Percentiles rank a stretch among this genome's conserved stretches.
phyloP scores from a whole-genome alignment of 2,113 vertebrate genomes.

The Zootoca vivipara region DNA sequence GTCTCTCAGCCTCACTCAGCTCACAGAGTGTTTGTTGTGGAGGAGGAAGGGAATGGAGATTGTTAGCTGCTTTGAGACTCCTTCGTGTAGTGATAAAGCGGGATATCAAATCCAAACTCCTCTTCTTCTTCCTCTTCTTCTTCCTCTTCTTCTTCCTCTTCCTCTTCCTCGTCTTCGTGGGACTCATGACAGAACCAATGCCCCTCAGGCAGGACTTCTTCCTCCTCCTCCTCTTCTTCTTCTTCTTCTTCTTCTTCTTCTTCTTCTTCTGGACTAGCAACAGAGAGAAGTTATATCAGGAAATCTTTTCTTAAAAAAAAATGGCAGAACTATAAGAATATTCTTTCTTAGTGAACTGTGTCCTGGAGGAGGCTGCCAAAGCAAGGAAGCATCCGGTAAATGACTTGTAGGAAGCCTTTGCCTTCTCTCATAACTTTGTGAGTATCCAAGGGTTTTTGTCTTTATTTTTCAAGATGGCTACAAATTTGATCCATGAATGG shows the following conservation, averaged over 20 bases:
- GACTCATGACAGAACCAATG: no score
- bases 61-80: no score
- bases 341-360: conserved; percentile 27
- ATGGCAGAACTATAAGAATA: conserved; percentile 42
- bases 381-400: conserved; percentile 49
- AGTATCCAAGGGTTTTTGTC: conserved; percentile 9
- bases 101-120: no score
- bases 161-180: no score
- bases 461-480: neutral
- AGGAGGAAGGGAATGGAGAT: no score
- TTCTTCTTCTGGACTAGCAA: conserved; percentile 29
- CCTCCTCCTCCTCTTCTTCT: no score
- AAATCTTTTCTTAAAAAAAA: conserved; percentile 41
- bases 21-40: no score
- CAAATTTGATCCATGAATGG: conserved; percentile 45
- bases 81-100: no score
- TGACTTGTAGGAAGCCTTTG: conserved; percentile 26
- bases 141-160: no score
- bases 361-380: conserved; percentile 38
- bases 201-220: no score
- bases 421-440: conserved; percentile 14
- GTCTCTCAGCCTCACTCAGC: no score
- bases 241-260: neutral
- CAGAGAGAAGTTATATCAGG: conserved; percentile 35
- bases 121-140: no score